Evolutionary conservation across 2,113 vertebrate species (phyloP).

Genomic region (Mola mola): DNA sequence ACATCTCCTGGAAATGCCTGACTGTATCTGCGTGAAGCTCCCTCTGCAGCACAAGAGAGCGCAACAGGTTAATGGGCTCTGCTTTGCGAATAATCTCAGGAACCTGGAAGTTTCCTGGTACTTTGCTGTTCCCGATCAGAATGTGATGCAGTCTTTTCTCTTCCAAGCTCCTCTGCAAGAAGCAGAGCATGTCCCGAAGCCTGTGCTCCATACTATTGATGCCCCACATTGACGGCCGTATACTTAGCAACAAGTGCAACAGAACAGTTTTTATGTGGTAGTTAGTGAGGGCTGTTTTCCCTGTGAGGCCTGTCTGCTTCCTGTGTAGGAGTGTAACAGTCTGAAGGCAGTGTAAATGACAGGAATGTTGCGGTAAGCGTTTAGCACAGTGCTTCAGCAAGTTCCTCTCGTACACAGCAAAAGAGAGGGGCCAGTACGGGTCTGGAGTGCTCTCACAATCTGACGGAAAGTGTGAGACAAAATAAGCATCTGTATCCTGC

Average conservation of each 20-base stretch:
- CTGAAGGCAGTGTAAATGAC: constrained; percentile 93
- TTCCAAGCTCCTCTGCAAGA: constrained; percentile 88
- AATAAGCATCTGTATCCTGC: constrained; percentile 88
- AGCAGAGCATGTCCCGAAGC: constrained; percentile 86
- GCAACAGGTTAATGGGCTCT: constrained; percentile 92
- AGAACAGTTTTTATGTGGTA: constrained; percentile 94
- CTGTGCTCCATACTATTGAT: constrained; percentile 76
- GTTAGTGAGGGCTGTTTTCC: constrained; percentile 83
- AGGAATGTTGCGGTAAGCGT: constrained; percentile 85
- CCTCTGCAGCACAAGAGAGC: constrained; percentile 87
- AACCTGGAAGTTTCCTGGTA: constrained; percentile 82
- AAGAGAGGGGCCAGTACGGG: constrained; percentile 89
- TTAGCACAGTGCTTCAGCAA: constrained; percentile 88
- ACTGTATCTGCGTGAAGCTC: constrained; percentile 83
- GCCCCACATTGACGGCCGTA: constrained; percentile 79
- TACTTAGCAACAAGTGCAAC: constrained; percentile 86
- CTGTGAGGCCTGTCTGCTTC: constrained; percentile 89
- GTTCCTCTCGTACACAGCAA: constrained; percentile 90
- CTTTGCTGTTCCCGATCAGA: constrained; percentile 87
- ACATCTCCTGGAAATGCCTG: constrained; percentile 91
- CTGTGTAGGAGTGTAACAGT: constrained; percentile 89
- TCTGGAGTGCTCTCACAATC: constrained; percentile 69
- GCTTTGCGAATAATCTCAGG: constrained; percentile 82
- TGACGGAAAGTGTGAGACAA: constrained; percentile 87
- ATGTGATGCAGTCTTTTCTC: constrained; percentile 93